Conservation (phyloP, 2,797 vertebrate genomes). For the Ctenosaura bakeri region DNA sequence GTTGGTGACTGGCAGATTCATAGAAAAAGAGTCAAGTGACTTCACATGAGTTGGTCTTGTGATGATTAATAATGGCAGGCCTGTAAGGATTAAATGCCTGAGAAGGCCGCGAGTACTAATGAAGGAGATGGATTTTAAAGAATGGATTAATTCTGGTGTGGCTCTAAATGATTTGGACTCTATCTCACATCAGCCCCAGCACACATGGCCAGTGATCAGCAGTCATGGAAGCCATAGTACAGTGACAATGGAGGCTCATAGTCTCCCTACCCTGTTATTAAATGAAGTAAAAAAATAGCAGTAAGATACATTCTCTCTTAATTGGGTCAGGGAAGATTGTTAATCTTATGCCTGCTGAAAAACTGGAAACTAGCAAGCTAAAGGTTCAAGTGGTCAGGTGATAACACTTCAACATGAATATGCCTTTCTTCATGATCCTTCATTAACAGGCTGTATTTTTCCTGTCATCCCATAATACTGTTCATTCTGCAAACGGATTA, state of each 20-base stretch:
- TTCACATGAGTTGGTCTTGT: slow-evolving; percentile 14
- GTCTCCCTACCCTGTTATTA: no score
- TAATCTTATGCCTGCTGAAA: background rate
- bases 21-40: background rate
- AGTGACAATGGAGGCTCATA: no score
- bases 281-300: no score
- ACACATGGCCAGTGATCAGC: background rate
- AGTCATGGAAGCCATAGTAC: background rate
- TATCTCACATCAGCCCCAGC: background rate
- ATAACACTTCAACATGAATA: background rate
- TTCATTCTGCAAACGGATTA: background rate
- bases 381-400: no score
- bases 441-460: background rate
- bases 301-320: no score
- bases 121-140: background rate
- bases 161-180: background rate
- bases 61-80: background rate
- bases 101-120: background rate
- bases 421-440: background rate
- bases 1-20: background rate
- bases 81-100: slow-evolving; percentile 20
- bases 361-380: background rate
- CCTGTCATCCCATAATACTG: no score
- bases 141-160: background rate
- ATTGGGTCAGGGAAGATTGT: no score